Evolutionary conservation across 2,113 vertebrate species (phyloP).

Genomic region (Solenodon paradoxus): DNA sequence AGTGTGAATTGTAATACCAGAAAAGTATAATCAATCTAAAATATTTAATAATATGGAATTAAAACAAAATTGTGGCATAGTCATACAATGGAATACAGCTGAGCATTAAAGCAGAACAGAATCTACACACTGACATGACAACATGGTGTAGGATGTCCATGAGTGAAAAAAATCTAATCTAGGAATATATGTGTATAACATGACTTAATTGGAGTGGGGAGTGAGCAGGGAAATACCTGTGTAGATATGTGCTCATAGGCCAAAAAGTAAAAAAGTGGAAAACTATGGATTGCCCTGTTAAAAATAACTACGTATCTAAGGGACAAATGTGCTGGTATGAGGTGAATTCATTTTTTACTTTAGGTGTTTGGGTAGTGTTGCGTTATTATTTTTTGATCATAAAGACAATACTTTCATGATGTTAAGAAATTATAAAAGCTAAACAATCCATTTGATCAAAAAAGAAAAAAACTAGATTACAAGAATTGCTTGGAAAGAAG

Average conservation of each 20-base stretch:
- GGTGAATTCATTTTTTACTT: neutral
- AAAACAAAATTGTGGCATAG: neutral
- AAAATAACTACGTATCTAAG: neutral
- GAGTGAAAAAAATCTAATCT: neutral
- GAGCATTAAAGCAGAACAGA: neutral
- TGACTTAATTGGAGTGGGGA: neutral
- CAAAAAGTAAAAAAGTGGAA: neutral
- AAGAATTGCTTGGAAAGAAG: conserved; percentile 29
- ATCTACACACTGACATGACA: neutral
- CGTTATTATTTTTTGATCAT: neutral
- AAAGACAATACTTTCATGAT: neutral
- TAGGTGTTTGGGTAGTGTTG: neutral
- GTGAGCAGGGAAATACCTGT: neutral
- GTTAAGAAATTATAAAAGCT: conserved; percentile 9
- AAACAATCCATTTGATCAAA: neutral
- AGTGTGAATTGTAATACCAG: neutral
- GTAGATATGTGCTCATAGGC: neutral
- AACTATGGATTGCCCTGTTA: neutral
- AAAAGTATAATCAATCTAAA: conserved; percentile 4
- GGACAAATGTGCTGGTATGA: neutral
- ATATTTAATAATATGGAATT: neutral
- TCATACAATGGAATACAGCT: neutral
- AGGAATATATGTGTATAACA: neutral
- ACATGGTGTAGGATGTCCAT: neutral
- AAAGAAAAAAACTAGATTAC: conserved; percentile 19